phyloP scores from a whole-genome alignment of 2,113 vertebrate genomes.

The Myodes glareolus region DNA sequence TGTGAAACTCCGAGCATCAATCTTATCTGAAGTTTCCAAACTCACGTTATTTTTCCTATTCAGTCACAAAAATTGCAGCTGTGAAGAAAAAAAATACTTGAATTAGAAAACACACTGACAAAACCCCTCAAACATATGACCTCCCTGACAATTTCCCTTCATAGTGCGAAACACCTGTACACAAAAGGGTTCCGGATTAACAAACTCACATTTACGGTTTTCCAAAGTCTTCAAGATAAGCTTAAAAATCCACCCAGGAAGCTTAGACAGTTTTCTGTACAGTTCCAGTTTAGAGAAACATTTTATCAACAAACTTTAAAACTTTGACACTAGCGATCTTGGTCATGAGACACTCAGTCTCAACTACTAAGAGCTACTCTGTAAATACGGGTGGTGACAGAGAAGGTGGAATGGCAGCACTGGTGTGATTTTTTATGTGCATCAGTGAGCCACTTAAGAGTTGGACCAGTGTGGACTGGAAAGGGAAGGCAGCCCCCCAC shows the following conservation, averaged over 20 bases:
- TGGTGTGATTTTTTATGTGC: neutral
- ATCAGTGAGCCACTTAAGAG: neutral
- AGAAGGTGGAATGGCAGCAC: neutral
- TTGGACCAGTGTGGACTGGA: neutral
- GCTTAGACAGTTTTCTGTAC: neutral
- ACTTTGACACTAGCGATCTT: neutral
- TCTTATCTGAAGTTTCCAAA: slow-evolving; percentile 89
- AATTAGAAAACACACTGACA: slow-evolving; percentile 54
- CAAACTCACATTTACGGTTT: neutral
- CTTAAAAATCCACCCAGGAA: neutral
- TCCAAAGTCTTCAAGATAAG: neutral
- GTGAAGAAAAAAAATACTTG: slow-evolving; percentile 78
- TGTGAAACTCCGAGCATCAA: slow-evolving; percentile 89
- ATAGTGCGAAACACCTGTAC: neutral
- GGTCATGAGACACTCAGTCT: neutral
- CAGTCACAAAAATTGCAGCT: slow-evolving; percentile 90
- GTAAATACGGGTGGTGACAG: neutral
- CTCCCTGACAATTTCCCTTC: neutral
- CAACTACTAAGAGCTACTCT: neutral
- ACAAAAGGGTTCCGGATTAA: neutral
- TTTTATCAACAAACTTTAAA: neutral
- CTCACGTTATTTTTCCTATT: slow-evolving; percentile 82
- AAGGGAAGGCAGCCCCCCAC: neutral
- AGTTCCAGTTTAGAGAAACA: slow-evolving; percentile 36
- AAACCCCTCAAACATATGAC: neutral